A percentile compares a stretch with the other conserved stretches of the same genome.
These are phyloP conservation scores for Acanthosepion esculentum DNA, from an alignment of 2,888 invertebrate genomes.

Conservation along the genomic window DNA sequence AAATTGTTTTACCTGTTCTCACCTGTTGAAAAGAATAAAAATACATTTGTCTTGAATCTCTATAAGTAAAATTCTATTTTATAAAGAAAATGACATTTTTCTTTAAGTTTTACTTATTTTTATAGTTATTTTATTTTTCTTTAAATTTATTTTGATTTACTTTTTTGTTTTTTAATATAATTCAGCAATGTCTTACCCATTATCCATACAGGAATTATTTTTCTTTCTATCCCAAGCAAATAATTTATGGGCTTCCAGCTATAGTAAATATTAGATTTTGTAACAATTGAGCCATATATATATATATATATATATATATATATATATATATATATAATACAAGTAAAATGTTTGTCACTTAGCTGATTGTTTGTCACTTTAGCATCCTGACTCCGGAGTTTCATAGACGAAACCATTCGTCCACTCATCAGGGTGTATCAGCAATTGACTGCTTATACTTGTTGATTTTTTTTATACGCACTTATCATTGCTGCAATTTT, in stretches of 20 bases:
- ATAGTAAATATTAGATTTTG: neutral
- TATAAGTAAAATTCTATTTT: neutral
- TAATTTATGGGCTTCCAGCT: neutral
- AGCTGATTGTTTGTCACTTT: neutral
- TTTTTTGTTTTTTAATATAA: neutral
- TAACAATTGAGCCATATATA: neutral
- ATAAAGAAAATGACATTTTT: neutral
- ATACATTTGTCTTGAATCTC: neutral
- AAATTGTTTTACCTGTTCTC: neutral
- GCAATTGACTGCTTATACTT: no score
- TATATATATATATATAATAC: no score
- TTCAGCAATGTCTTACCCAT: neutral
- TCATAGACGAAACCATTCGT: no score
- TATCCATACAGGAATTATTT: neutral
- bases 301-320: neutral
- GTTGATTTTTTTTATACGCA: no score
- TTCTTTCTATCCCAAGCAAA: neutral
- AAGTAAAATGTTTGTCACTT: no score
- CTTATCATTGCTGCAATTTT: no score
- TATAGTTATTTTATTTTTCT: neutral
- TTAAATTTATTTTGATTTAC: neutral
- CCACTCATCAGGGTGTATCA: no score
- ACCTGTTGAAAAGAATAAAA: neutral
- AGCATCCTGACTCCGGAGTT: no score
- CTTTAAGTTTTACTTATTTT: neutral